Base-by-base conservation (phyloP, 2,113 vertebrate species). In the Scopus umbretta region DNA sequence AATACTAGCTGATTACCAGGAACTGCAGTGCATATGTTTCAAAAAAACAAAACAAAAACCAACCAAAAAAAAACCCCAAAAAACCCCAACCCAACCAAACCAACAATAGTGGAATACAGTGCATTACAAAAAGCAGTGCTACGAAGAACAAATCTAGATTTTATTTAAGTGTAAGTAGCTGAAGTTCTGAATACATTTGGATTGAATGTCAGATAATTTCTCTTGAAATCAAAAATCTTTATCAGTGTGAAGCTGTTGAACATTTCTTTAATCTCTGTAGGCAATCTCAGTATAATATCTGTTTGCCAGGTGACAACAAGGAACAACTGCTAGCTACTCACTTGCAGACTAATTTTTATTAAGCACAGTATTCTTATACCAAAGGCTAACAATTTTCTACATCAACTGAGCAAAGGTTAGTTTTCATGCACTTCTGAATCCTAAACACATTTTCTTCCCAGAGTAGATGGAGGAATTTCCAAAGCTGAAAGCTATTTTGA, bases 401-500 rank as follows among this genome's bases (percentile, higher is more conserved):
- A 59, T 40, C 70, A 86, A 86, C 72, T 85, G 90, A 93, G 66
- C 75, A 88, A 92, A 97, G 85, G 94, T 96, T 95, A 86, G 40
- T 67, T 89, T 80, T 79, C 83, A 85, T 11, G 47, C 81, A 74
- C n/a, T 92, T 97, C 92, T 92, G 83, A 96, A 95, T 96, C 88
- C 84, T 72, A 90, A 73, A 92, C 42, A 73, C 47, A 49, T 92
- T 97, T 96, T 21, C 80, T 93, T 91, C 56, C 75, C 96, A 92
- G 47, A 88, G 79, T 81, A 96, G 85, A 92, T 92, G 82, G 70
- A 96, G 83, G 75, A 96, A 97, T 97, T 98, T 98, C 97, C 92
- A 97, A 97, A 96, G 56, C 86, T 74, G 83, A 94, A 95, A 98
- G 88, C 72, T 97, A 96, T 97, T 98, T 97, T 97, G 93, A 95